These are phyloP conservation scores for Mythimna vitellina DNA, from an alignment of 2,888 invertebrate genomes.

Conservation along the genomic window DNA sequence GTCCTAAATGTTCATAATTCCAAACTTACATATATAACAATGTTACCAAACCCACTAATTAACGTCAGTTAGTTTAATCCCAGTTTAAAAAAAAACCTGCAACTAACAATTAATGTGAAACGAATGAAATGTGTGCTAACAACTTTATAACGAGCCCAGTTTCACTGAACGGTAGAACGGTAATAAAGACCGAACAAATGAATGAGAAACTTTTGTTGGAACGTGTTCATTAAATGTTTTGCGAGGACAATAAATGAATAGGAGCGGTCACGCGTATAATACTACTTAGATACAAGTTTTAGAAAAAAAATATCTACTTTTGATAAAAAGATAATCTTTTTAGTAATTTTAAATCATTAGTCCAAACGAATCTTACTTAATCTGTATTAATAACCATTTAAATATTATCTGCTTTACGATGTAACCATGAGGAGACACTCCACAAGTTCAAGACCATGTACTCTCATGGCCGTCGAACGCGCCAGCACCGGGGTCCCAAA, in stretches of 20 bases:
- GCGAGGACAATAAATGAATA: constrained; percentile 11
- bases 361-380: neutral
- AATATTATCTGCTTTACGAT: too few species aligned
- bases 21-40: neutral
- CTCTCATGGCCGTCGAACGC: too few species aligned
- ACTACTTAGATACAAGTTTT: neutral
- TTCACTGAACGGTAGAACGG: constrained; percentile 12
- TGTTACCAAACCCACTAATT: constrained; percentile 2
- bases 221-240: constrained; percentile 48
- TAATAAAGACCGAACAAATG: constrained; percentile 23
- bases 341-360: neutral
- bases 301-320: neutral
- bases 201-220: constrained; percentile 43
- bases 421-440: too few species aligned
- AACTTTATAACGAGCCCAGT: constrained; percentile 39
- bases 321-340: neutral
- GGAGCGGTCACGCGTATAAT: neutral
- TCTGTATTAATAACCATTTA: too few species aligned
- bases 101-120: constrained; percentile 26
- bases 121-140: constrained; percentile 42
- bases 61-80: constrained; percentile 24
- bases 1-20: neutral
- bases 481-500: too few species aligned
- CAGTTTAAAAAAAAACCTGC: constrained; percentile 22
- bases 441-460: too few species aligned